Evolutionary conservation across 2,797 vertebrate genomes (phyloP), one percentile per base, ranked within the genome.

Genomic region (Sardinella longiceps): DNA sequence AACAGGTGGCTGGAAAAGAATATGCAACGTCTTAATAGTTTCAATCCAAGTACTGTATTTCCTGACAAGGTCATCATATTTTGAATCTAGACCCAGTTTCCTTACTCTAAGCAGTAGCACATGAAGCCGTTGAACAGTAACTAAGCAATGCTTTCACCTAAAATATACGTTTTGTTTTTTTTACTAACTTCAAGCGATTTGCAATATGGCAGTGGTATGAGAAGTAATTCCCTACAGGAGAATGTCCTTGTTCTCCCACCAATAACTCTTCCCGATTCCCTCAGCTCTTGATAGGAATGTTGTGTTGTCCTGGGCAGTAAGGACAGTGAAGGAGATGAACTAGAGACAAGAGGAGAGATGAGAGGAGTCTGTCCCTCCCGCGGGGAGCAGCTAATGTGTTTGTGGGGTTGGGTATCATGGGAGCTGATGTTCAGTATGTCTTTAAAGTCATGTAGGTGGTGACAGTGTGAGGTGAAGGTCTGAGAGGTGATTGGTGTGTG

Each of bases 401-500:
- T 25, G 56, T 60, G 56, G 56, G 56, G 56, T 25, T 25, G n/a
- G 56, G 56, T 7, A 11, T 60, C 70, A 77, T 20, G 37, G 70
- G 20, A 77, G 37, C 33, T 7, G n/a, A n/a, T 74, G 10, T 2
- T 20, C 50, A 74, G 66, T 33, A 43, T 23, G 18, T 39, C 70
- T 14, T 43, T 77, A 77, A 77, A 70, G 1, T 37, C 30, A 70
- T 30, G 2, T 48, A 11, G 70, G 70, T 77, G 70, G 20, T 77
- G 70, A 77, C 70, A 77, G 15, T 5, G 70, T n/a, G 15, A 77
- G 15, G 70, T 77, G 37, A 77, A 77, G 70, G 6, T 77, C 33
- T 77, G 70, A 77, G 43, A 77, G 70, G 37, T 43, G 37, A 70
- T 70, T 77, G 70, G 37, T 43, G 70, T 2, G 15, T 77, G 33